Evolutionary conservation across 2,113 vertebrate species (phyloP).

Genomic region (Callorhinus ursinus): DNA sequence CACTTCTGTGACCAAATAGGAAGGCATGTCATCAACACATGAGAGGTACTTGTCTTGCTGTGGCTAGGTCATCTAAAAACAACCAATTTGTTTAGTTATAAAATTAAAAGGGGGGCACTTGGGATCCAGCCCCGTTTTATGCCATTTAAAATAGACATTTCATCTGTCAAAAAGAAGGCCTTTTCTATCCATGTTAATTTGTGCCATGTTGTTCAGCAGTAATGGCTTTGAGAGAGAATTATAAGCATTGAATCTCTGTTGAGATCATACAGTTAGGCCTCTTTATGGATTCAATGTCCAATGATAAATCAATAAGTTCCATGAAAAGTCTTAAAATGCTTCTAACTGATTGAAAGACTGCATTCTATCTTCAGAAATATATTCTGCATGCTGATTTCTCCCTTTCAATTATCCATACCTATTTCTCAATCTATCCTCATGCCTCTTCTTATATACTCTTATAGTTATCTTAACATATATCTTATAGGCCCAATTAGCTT

Average conservation of each 20-base stretch:
- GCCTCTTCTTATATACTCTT: neutral
- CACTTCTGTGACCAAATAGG: neutral
- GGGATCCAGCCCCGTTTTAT: constrained; percentile 47
- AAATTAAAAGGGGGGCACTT: constrained; percentile 59
- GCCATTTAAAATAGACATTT: constrained; percentile 68
- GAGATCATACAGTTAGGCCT: constrained; percentile 69
- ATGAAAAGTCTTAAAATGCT: constrained; percentile 62
- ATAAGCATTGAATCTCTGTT: constrained; percentile 60
- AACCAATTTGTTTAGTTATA: constrained; percentile 56
- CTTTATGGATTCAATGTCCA: constrained; percentile 71
- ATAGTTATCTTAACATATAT: neutral
- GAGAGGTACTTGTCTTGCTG: neutral
- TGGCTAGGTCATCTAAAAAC: constrained; percentile 15
- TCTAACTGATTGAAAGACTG: constrained; percentile 35
- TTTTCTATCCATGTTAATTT: constrained; percentile 64
- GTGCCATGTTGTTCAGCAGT: constrained; percentile 45
- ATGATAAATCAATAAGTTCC: constrained; percentile 68
- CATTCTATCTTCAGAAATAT: constrained; percentile 41
- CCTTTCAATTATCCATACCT: neutral
- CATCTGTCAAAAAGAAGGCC: constrained; percentile 62
- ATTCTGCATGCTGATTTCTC: constrained; percentile 49
- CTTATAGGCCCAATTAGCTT: neutral
- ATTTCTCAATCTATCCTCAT: neutral
- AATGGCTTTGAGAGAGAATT: constrained; percentile 64
- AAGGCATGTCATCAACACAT: constrained; percentile 6